Evolutionary conservation across 2,113 vertebrate genomes (phyloP).

Genomic region (Gobio gobio): DNA sequence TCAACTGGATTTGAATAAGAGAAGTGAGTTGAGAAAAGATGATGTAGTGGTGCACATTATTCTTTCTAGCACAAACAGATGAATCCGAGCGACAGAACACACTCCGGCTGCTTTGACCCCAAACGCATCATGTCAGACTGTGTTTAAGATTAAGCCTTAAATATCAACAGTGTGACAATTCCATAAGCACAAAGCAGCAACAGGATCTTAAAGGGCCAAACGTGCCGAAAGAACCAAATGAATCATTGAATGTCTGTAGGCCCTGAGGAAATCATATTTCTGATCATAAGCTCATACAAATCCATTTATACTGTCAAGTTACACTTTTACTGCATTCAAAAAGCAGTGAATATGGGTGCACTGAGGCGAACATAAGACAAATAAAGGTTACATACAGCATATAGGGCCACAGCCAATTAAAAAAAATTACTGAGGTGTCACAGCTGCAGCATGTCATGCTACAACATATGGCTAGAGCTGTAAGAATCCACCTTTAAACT

Average conservation of each 20-base stretch:
- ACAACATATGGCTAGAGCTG: slow-evolving; percentile 27
- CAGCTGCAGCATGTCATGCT: slow-evolving; percentile 30
- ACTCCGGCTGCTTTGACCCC: slow-evolving; percentile 30
- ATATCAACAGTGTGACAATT: background rate
- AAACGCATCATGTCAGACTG: background rate
- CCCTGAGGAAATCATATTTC: background rate
- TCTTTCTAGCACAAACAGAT: too few species aligned
- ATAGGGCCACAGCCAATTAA: background rate
- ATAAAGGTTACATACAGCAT: slow-evolving; percentile 36
- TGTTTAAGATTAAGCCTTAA: background rate
- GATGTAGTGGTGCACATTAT: background rate
- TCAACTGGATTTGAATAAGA: background rate
- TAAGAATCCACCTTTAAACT: background rate
- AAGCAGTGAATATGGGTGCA: background rate
- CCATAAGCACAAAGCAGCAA: background rate
- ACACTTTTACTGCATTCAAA: too few species aligned
- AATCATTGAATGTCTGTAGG: slow-evolving; percentile 6
- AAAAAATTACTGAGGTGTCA: background rate
- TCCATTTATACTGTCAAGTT: background rate
- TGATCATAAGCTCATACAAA: slow-evolving; percentile 34
- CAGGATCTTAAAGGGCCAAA: background rate
- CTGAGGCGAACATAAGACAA: slow-evolving; percentile 20
- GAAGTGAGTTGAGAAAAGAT: background rate
- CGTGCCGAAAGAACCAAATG: background rate
- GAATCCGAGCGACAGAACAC: too few species aligned